Base-by-base conservation (phyloP, 2,113 vertebrate species). In the Atherinomorus stipes region DNA sequence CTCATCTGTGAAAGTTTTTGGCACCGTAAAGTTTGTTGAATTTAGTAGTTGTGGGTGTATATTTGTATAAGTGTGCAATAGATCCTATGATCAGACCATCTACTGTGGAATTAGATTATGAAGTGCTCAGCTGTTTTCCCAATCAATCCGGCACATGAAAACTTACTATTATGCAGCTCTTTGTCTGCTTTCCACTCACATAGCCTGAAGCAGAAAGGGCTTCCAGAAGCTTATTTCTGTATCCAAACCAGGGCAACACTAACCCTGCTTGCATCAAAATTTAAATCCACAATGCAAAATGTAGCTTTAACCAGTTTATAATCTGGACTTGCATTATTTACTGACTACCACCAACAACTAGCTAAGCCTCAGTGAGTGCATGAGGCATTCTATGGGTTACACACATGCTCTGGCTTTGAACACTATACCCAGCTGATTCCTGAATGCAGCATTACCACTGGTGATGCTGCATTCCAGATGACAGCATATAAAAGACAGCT, bases 121-220 rank as follows among this genome's bases (percentile, higher is more conserved):
- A 57, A 62, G 68, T 63, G 25, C 66, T 56, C 64, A 57, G 34
- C 71, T 74, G 76, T 70, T 49, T 45, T 60, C 53, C 21, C n/a
- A 26, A 44, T 59, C 50, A 18, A 60, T 71, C 62, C 44, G 31
- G 34, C 45, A 40, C 21, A 45, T 42, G 16, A 26, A 74, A 74
- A 65, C 19, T 45, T 67, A 57, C 52, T 77, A 38, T 73, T 42
- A 31, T 40, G 60, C 73, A 38, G n/a, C 4, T 54, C 31, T 63
- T 84, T 72, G 81, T 85, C 77, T 90, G 81, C 57, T 84, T 18
- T 47, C 44, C 44, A 47, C n/a, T 47, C 18, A n/a, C 13, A 19
- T 5, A 47, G 13, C 12, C 16, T 47, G 44, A 47, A 47, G 44
- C 44, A 47, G 44, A n/a, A 18, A 47, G 18, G 44, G 18, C 6